A percentile compares a stretch with the other conserved stretches of the same genome.
Evolutionary conservation across 2,797 vertebrate species (phyloP).

Genomic region (Pseudotriccus pelzelni): DNA sequence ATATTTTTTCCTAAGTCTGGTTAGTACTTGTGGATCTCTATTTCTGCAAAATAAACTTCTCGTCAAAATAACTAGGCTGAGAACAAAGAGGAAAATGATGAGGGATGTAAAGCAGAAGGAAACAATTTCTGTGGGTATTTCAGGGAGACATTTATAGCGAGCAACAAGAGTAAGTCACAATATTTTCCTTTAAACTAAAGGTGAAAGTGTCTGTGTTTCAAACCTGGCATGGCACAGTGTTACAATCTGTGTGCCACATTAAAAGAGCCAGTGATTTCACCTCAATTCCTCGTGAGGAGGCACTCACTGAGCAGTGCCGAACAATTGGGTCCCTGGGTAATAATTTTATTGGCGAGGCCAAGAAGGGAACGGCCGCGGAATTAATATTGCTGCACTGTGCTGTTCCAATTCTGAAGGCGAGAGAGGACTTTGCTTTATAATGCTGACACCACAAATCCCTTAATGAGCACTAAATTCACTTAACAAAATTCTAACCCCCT

Average conservation of each 20-base stretch:
- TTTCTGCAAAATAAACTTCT: constrained; percentile 7
- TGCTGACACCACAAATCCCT: constrained; percentile 56
- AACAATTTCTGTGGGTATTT: constrained; percentile 15
- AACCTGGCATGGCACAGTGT: accelerated
- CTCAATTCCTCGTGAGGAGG: not conserved
- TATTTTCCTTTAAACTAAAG: not conserved
- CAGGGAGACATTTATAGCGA: not conserved
- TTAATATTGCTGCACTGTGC: constrained; percentile 57
- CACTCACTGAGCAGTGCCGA: not conserved
- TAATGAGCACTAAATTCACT: constrained; percentile 63
- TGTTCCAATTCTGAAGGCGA: constrained; percentile 11
- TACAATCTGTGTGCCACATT: not conserved
- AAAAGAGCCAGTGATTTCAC: not conserved
- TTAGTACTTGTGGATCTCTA: not conserved
- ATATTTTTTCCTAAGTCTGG: not conserved
- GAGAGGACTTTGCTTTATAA: constrained; percentile 54
- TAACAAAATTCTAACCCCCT: constrained; percentile 60
- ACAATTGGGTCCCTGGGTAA: constrained; percentile 58
- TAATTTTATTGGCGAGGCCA: constrained; percentile 55
- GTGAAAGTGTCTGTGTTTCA: not conserved
- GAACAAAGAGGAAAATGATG: not conserved
- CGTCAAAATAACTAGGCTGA: constrained; percentile 13
- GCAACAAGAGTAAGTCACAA: not conserved
- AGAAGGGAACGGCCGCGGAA: constrained; percentile 17
- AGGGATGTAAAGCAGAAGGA: constrained; percentile 9